Percentiles rank a stretch among this genome's conserved stretches.
phyloP scores from a whole-genome alignment of 2,113 vertebrate genomes.

The Nerophis lumbriciformis region DNA sequence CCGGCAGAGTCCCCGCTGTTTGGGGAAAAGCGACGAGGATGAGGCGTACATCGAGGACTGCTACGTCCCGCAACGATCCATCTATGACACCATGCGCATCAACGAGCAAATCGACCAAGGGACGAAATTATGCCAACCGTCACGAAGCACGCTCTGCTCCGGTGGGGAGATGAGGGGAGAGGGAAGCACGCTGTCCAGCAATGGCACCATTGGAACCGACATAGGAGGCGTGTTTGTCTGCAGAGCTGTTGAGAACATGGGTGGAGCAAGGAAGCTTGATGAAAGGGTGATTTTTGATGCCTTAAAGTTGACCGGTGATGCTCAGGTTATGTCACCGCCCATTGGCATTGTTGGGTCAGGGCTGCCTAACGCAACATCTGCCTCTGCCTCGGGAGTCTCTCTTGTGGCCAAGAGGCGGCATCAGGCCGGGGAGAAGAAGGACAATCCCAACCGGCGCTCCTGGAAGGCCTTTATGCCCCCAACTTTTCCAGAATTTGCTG shows the following conservation, averaged over 20 bases:
- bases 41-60: conserved; percentile 98
- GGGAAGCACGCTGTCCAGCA: conserved; percentile 89
- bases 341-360: conserved; percentile 49
- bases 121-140: conserved; percentile 87
- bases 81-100: conserved; percentile 98
- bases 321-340: conserved; percentile 73
- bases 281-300: conserved; percentile 97
- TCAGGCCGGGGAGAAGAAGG: conserved; percentile 79
- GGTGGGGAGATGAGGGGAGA: conserved; percentile 75
- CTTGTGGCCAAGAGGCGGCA: conserved; percentile 83
- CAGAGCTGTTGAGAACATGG: conserved; percentile 58
- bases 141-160: conserved; percentile 86
- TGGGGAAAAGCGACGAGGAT: conserved; percentile 95
- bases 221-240: conserved; percentile 77
- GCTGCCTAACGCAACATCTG: conserved; percentile 57
- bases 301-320: conserved; percentile 88
- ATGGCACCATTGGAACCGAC: conserved; percentile 85
- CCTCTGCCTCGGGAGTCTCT: conserved; percentile 59
- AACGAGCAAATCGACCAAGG: conserved; percentile 99
- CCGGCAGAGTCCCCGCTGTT: conserved; percentile 90
- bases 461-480: conserved; percentile 98
- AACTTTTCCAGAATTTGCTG: conserved; percentile 90
- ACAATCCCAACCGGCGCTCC: conserved; percentile 89
- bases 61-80: conserved; percentile 97
- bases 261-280: conserved; percentile 81